Percentiles rank a stretch among this genome's conserved stretches.
phyloP scores from a whole-genome alignment of 2,797 vertebrate genomes.

The Scolopax rusticola region DNA sequence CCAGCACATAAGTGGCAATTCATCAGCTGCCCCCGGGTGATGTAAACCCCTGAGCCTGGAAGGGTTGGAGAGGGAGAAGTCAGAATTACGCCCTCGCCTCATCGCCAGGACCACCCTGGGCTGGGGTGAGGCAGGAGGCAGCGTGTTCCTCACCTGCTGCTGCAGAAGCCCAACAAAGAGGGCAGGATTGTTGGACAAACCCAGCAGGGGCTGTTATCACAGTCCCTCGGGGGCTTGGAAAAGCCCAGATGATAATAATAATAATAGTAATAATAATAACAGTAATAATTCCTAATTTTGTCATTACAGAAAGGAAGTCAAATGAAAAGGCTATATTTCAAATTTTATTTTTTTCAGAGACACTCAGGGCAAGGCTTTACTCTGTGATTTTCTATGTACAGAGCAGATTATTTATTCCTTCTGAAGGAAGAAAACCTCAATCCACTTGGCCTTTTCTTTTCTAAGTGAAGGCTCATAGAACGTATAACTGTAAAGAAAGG shows the following conservation, averaged over 20 bases:
- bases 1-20: slow-evolving; percentile 98
- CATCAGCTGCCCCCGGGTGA: slow-evolving; percentile 99
- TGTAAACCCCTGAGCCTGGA: slow-evolving; percentile 94
- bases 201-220: neutral
- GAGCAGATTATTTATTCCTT: neutral
- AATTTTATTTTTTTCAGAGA: neutral
- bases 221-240: neutral
- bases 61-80: neutral
- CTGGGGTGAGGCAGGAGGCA: rapidly evolving
- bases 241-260: neutral
- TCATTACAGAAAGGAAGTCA: neutral
- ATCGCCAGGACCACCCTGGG: too few species aligned
- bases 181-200: neutral
- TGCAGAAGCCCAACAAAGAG: rapidly evolving
- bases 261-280: too few species aligned
- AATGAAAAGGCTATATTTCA: neutral
- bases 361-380: neutral
- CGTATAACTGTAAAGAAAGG: neutral
- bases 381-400: neutral
- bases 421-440: slow-evolving; percentile 15
- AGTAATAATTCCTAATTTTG: neutral
- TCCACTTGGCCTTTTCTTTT: neutral
- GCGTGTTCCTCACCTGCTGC: neutral
- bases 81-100: neutral
- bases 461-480: neutral